phyloP scores from a whole-genome alignment of 2,888 invertebrate genomes.

The Prostheceraeus crozeri region DNA sequence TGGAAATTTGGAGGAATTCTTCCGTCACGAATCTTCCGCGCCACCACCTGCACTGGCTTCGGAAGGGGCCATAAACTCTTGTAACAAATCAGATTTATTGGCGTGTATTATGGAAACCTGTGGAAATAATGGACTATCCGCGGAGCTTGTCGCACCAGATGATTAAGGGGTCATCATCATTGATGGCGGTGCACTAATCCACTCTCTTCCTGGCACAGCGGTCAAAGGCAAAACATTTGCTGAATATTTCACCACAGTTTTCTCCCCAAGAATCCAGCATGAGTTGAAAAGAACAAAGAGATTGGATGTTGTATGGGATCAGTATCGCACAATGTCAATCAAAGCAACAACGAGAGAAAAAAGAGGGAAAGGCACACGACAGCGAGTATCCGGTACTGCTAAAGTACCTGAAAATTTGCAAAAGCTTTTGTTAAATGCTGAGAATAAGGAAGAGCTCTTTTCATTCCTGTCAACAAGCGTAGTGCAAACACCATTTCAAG shows the following conservation, averaged over 20 bases:
- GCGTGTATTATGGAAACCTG: conserved; percentile 25
- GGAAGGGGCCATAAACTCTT: conserved; percentile 24
- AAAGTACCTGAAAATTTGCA: too few species aligned
- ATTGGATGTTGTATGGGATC: too few species aligned
- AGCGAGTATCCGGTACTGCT: too few species aligned
- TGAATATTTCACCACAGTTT: too few species aligned
- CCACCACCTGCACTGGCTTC: conserved; percentile 35
- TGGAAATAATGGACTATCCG: conserved; percentile 20
- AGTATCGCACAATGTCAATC: too few species aligned
- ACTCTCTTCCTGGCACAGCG: not conserved
- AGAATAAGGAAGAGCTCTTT: conserved; percentile 25
- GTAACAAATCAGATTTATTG: conserved; percentile 21
- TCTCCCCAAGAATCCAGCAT: too few species aligned
- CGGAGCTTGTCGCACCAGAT: conserved; percentile 22
- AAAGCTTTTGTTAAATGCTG: too few species aligned
- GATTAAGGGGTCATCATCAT: conserved; percentile 12
- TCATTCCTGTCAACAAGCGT: conserved; percentile 33
- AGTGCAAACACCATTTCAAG: conserved; percentile 22
- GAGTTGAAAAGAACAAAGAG: too few species aligned
- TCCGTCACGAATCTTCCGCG: conserved; percentile 38
- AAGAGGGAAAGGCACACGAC: too few species aligned
- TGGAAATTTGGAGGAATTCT: conserved; percentile 34
- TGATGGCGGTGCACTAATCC: conserved; percentile 16
- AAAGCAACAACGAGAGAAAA: too few species aligned
- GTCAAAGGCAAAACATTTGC: not conserved